phyloP scores from a whole-genome alignment of 2,113 vertebrate genomes.

The Peucedramus taeniatus region DNA sequence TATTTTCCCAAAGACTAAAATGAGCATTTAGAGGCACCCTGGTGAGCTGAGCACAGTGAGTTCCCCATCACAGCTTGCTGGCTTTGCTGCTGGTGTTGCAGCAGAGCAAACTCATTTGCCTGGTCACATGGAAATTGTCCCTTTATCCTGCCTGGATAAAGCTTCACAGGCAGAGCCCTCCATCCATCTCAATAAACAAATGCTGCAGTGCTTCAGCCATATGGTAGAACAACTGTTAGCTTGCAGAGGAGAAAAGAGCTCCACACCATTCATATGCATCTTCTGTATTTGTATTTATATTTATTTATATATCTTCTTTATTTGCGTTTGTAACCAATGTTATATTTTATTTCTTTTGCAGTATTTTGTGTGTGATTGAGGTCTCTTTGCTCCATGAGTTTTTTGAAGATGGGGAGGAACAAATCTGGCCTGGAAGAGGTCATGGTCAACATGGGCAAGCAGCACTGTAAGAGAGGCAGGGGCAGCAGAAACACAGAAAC shows the following conservation, averaged over 20 bases:
- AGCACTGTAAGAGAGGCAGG: background rate
- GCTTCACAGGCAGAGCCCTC: background rate
- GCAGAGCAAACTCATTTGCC: background rate
- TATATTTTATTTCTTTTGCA: background rate
- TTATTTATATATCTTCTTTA: too few species aligned
- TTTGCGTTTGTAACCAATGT: background rate
- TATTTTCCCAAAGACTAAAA: background rate
- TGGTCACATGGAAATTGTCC: background rate
- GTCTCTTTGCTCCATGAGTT: background rate
- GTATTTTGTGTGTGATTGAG: accelerated
- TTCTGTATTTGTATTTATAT: too few species aligned
- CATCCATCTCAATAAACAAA: background rate
- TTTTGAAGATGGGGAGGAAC: background rate
- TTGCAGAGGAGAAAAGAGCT: background rate
- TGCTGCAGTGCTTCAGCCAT: background rate
- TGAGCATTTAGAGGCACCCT: background rate
- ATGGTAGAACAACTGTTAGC: background rate
- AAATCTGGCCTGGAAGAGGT: background rate
- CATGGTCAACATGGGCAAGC: accelerated
- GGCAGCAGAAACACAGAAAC: accelerated
- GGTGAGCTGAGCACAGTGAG: background rate
- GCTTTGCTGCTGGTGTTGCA: background rate
- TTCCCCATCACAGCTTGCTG: background rate
- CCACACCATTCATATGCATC: background rate
- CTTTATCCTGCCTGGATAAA: background rate